Base-by-base conservation (phyloP, 1,140 invertebrate genomes). In the Helicorthomorpha holstii region DNA sequence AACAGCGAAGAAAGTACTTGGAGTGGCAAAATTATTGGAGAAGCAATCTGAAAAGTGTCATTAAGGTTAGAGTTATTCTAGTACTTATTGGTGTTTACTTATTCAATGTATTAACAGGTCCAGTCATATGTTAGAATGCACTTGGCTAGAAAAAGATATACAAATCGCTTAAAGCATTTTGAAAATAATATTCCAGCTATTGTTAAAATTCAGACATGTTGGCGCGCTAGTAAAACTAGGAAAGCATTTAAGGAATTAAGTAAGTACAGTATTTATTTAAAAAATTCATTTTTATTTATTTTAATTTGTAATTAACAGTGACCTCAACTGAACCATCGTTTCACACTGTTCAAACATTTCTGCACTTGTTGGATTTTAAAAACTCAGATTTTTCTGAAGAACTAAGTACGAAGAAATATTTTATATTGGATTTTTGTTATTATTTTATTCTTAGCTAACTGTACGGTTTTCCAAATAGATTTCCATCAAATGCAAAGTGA, bases 271-370 rank as follows among this genome's bases (percentile, higher is more conserved):
- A 34, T 7, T 7, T 7, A 46, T 46, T 12, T 21, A 46, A 25
- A 7, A 46, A 7, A 25, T 4, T 46, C 25, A 25, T 46, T 7
- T 25, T 46, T 22, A 46, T 25, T 46, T 25, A 25, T 22, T 46
- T 46, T 46, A 25, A 22, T 7, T 46, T 22, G 7, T 46, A 46
- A 7, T 46, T 10, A 21, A n/a, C n/a, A 46, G 44, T 7, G 21
- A 46, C 4, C 19, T 46, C 44, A 7, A 19, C 4, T 21, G 19
- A 4, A 60, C 81, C 82, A 27, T 73, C 81, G 1, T 73, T 85
- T 26, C 70, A 72, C 56, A 74, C 82, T n/a, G 76, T 86, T 1
- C 74, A 79, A 48, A 77, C 78, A 55, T 85, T 85, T 71, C 75
- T 82, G 2, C 72, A 77, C 29, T 69, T 84, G 54, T 65, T 85